Base-by-base conservation (phyloP, 2,888 invertebrate genomes). In the Pantelozetes paolii region DNA sequence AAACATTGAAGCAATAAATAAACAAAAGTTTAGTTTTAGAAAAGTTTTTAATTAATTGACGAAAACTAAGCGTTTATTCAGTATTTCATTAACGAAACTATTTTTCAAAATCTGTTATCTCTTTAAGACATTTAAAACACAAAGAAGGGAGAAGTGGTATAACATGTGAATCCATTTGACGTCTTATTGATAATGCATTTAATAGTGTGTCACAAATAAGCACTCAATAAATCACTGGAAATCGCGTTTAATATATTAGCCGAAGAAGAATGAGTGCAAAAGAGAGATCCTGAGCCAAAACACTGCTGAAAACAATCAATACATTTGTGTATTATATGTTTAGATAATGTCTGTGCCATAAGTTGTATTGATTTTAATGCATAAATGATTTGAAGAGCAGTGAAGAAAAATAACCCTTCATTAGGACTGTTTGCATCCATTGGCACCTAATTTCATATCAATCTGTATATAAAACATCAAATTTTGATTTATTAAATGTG, bases 161-260 rank as follows among this genome's bases (percentile, higher is more conserved):
- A 57, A 57, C 57, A 57, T 57, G 28, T 23, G 57, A 57, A 57
- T 30, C 30, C 57, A 57, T 57, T 57, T 57, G 57, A 57, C 57
- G 57, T 57, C 57, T 57, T 57, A 57, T 57, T 57, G 57, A 57
- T 57, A 57, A 30, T 57, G 57, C 15, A 57, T 28, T 57, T 57
- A 57, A 57, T 57, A 57, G 57, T 30, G 30, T 57, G 57, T 57
- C 57, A 57, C 15, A 57, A 23, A 13, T 57, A 57, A 57, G 57
- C 54, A 57, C 28, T 57, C 57, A 57, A 57, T 57, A 57, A 57
- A 57, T 57, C 28, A 57, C 30, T 57, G 30, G 23, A 57, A 28
- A 57, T 57, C 57, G 28, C 57, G 13, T 57, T 57, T 30, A 57
- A 20, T 57, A 26, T 57, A 57, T 57, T 57, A 57, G 57, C 30